Evolutionary conservation across 2,888 invertebrate species (phyloP).

Genomic region (Andrena minutula): DNA sequence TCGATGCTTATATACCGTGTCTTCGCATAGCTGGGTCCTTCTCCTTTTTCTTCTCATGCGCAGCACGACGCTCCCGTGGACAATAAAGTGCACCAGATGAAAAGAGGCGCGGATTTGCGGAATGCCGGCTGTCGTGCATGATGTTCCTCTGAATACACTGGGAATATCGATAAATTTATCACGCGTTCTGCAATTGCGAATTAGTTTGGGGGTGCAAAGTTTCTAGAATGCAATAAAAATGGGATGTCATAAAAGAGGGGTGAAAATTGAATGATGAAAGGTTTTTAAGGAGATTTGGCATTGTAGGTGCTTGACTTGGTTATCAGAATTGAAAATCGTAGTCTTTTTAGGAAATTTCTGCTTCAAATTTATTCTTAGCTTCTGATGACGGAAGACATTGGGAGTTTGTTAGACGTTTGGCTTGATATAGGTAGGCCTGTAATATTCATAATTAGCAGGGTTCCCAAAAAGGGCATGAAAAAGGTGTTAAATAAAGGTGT

Average conservation of each 20-base stretch:
- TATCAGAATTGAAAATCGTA: not conserved
- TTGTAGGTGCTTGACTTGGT: not conserved
- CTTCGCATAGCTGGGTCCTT: constrained; percentile 37
- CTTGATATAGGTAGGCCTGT: too few species aligned
- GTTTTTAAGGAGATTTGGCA: not conserved
- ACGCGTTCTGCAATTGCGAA: constrained; percentile 20
- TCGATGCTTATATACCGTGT: constrained; percentile 50
- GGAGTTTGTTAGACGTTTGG: too few species aligned
- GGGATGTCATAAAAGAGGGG: not conserved
- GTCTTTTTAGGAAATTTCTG: not conserved
- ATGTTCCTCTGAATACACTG: not conserved
- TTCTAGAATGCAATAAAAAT: not conserved
- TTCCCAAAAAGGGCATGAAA: too few species aligned
- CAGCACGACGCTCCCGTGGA: not conserved
- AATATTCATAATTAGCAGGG: too few species aligned
- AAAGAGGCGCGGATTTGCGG: constrained; percentile 38
- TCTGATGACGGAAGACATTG: too few species aligned
- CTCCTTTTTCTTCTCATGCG: constrained; percentile 7
- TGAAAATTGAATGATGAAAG: not conserved
- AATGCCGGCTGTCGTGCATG: constrained; percentile 13
- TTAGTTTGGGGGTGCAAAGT: constrained; percentile 2
- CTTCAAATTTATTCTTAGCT: too few species aligned
- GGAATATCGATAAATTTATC: constrained; percentile 28
- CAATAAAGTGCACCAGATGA: constrained; percentile 43
- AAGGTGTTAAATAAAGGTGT: too few species aligned